phyloP scores from a whole-genome alignment of 2,797 vertebrate species.

The Sebastes jordani region DNA sequence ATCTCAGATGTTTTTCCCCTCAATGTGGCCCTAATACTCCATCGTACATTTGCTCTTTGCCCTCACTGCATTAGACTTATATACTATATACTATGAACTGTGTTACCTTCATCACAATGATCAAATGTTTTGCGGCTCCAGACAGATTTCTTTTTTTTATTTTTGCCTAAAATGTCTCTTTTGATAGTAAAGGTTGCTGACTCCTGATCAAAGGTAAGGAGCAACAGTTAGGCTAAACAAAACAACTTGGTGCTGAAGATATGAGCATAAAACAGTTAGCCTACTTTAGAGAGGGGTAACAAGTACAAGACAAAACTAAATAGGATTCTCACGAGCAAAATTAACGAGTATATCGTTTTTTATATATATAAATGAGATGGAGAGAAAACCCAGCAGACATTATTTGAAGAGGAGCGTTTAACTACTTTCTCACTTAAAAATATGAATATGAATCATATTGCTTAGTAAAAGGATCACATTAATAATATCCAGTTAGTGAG shows the following conservation, averaged over 20 bases:
- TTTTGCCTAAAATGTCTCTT: too few species aligned
- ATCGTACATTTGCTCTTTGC: too few species aligned
- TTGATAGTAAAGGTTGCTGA: too few species aligned
- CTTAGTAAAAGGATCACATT: not conserved
- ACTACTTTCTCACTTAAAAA: rapidly evolving
- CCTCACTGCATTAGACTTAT: too few species aligned
- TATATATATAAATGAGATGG: not conserved
- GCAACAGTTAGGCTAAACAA: not conserved
- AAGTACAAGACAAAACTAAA: not conserved
- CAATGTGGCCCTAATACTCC: too few species aligned
- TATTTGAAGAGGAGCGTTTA: rapidly evolving
- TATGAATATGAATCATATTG: not conserved
- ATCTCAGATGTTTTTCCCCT: too few species aligned
- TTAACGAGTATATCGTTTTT: not conserved
- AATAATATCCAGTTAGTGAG: not conserved
- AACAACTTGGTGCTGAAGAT: not conserved
- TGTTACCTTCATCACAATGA: too few species aligned
- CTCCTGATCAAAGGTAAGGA: rapidly evolving
- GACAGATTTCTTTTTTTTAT: rapidly evolving
- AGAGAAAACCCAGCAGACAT: not conserved
- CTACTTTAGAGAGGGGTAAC: not conserved
- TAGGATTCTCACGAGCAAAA: not conserved
- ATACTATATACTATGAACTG: too few species aligned
- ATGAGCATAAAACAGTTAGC: rapidly evolving
- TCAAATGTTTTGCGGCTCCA: too few species aligned